Conservation (phyloP, 2,113 vertebrate species). For the Sclerurus mexicanus region DNA sequence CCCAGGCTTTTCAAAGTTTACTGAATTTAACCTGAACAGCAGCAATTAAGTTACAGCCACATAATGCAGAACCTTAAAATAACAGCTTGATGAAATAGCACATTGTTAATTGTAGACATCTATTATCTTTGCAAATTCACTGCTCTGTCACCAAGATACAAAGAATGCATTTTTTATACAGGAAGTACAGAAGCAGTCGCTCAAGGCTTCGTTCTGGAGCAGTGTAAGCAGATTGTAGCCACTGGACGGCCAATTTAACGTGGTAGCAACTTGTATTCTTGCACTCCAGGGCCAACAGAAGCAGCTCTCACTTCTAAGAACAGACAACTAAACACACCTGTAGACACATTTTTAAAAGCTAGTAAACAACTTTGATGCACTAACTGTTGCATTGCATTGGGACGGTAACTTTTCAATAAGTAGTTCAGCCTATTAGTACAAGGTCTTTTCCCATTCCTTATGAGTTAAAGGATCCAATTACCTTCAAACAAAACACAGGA, state of each 20-base stretch:
- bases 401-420: not conserved
- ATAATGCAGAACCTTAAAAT: not conserved
- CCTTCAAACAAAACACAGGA: not conserved
- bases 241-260: not conserved
- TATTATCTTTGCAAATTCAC: not conserved
- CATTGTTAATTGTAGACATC: not conserved
- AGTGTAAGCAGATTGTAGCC: not conserved
- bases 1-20: not conserved
- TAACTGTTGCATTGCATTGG: not conserved
- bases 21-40: not conserved
- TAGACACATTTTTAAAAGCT: not conserved
- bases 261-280: not conserved
- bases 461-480: not conserved
- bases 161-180: not conserved
- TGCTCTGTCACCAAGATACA: not conserved
- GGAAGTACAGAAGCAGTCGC: not conserved
- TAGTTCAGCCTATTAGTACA: not conserved
- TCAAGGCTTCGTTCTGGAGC: not conserved
- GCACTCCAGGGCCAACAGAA: not conserved
- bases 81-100: not conserved
- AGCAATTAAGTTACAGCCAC: not conserved
- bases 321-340: not conserved
- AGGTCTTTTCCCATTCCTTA: not conserved
- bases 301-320: not conserved
- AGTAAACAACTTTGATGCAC: not conserved